Evolutionary conservation across 2,113 vertebrate genomes (phyloP), one percentile per base, ranked within the genome.

Genomic region (Apodemus sylvaticus): DNA sequence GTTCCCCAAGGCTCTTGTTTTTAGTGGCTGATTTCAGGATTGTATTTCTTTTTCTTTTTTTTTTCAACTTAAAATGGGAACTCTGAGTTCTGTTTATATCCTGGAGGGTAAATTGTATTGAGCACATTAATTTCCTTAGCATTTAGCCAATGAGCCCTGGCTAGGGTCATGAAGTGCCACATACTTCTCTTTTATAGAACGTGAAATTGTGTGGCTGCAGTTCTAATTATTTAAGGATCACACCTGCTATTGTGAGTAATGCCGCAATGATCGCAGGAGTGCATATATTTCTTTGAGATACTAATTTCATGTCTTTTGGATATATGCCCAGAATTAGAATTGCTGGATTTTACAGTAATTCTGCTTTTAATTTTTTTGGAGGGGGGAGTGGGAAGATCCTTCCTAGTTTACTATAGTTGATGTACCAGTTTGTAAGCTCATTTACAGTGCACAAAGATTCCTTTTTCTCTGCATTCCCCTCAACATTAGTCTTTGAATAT

Each of bases 61-160:
- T 82, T 89, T 14, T 0, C 29, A 83, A 70, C 19, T 95, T 45
- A 78, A 94, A 91, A 86, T 81, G 77, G 29, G 83, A 93, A 79
- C 83, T 92, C 45, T 90, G 36, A 53, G 82, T 19, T 58, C 53
- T 79, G 39, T 76, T 70, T 91, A 68, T 74, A 90, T 68, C 36
- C 81, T 31, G 31, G 42, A 73, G 8, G 71, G 78, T 64, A 93
- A 90, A 89, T 86, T 62, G 48, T 60, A 71, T 76, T 62, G 83
- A 81, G 36, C 34, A 87, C 62, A 60, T 95, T 89, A 71, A 89
- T 95, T 96, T 93, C 62, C 64, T 91, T 68, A 93, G 89, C 42
- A 77, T 89, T 91, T 93, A 76, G 86, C 74, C 86, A 92, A 71
- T 62, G 73, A 89, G 78, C 26, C 31, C 58, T 96, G 92, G 71